Base-by-base conservation (phyloP, 2,113 vertebrate genomes). In the Xenopus borealis region DNA sequence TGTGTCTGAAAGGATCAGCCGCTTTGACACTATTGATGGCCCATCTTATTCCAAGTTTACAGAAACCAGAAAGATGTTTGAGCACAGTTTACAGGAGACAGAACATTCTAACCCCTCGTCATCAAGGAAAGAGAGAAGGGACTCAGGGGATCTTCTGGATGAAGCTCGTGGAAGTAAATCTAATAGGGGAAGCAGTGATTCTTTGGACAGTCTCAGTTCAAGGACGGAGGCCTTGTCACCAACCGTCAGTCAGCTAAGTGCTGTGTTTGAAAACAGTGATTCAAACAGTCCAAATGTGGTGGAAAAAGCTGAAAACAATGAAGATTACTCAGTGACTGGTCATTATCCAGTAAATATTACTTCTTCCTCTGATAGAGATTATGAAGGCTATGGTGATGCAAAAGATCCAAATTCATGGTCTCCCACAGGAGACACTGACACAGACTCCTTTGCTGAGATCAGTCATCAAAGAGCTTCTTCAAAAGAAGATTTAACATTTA, bases 201-300 rank as follows among this genome's bases (percentile, higher is more conserved):
- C 96, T 10, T 81, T 98, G 89, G 97, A 98, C 81, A 98, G 96
- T 12, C 92, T 97, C 58, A 98, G 96, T 89, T 95, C 97, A 66
- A 88, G 97, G 79, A 94, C 95, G 0, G 97, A 99, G 79, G 94
- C 95, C 0, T 92, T 95, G 53, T 98, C 95, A 55, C 95, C 97
- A 3, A 98, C 97, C 0, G 97, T 99, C 81, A 98, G 95, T 83
- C 96, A 98, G 84, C 93, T 99, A 79, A 96, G 96, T 0, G 96
- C 97, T 9, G 96, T 99, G 10, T 99, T 99, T 80, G 95, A 99
- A 85, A 94, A 91, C 57, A 87, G 86, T 0, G 95, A 98, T 71
- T 89, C 92, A 7, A 85, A 89, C 14, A 86, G 79, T 2, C 62
- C 85, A 45, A 71, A 83, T 0, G 33, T 17, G 14, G 50, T 81